Percentiles rank a stretch among this genome's conserved stretches.
phyloP scores from a whole-genome alignment of 2,113 vertebrate species.

The Coryphaenoides rupestris region DNA sequence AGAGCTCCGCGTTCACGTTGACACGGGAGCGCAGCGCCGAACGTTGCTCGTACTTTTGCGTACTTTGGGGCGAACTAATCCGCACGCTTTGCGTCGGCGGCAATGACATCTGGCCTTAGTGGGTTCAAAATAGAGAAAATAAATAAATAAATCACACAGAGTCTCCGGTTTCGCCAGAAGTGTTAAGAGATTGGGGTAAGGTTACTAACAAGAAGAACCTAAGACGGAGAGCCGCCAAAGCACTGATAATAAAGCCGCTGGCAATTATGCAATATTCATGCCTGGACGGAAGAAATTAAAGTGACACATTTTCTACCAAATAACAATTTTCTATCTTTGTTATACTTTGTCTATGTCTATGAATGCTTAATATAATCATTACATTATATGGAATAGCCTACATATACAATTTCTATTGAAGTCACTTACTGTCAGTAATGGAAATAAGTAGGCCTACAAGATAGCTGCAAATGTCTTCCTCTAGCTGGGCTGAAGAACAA shows the following conservation, averaged over 20 bases:
- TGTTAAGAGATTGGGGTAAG: slow-evolving; percentile 57
- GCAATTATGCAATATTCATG: slow-evolving; percentile 52
- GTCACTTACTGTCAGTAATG: not conserved
- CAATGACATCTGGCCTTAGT: slow-evolving; percentile 11
- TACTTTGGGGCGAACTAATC: slow-evolving; percentile 30
- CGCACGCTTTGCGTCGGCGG: slow-evolving; percentile 49
- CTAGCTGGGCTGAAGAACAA: not conserved
- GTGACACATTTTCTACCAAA: too few species aligned
- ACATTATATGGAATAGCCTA: not conserved
- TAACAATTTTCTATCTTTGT: too few species aligned
- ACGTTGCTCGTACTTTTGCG: too few species aligned
- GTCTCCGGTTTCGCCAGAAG: slow-evolving; percentile 59
- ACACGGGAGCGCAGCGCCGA: too few species aligned
- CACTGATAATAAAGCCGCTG: slow-evolving; percentile 33
- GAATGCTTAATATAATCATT: not conserved
- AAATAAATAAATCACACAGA: slow-evolving; percentile 60
- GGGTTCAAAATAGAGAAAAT: slow-evolving; percentile 49
- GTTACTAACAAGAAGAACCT: slow-evolving; percentile 56
- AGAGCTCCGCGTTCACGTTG: too few species aligned
- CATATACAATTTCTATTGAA: not conserved
- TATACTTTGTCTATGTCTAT: too few species aligned
- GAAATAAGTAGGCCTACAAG: too few species aligned
- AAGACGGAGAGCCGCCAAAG: slow-evolving; percentile 47
- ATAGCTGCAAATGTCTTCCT: too few species aligned
- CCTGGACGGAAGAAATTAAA: slow-evolving; percentile 16